phyloP scores from a whole-genome alignment of 1,140 invertebrate genomes.

The Stegodyphus dumicola region DNA sequence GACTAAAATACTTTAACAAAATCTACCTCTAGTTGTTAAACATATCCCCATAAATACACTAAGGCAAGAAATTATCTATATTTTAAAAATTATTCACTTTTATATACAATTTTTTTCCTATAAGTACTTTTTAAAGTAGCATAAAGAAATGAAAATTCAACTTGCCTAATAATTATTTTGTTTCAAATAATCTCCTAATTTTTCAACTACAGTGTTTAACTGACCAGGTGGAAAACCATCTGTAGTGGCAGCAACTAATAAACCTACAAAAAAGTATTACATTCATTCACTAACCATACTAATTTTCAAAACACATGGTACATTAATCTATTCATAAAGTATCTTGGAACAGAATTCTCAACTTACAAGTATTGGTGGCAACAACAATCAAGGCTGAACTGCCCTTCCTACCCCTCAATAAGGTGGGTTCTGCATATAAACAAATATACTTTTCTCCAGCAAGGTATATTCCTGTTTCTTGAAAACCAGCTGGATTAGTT shows the following conservation, averaged over 20 bases:
- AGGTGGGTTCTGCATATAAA: slow-evolving; percentile 58
- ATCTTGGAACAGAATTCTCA: background rate
- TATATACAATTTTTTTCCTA: no score
- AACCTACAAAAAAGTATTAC: slow-evolving; percentile 13
- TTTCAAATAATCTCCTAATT: slow-evolving; percentile 63
- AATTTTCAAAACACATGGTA: background rate
- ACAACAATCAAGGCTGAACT: slow-evolving; percentile 62
- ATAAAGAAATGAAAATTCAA: background rate
- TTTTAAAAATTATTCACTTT: no score
- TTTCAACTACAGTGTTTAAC: slow-evolving; percentile 62
- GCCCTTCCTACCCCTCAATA: slow-evolving; percentile 62
- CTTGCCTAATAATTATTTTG: slow-evolving; percentile 62
- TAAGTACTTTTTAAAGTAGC: background rate
- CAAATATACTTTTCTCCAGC: slow-evolving; percentile 62
- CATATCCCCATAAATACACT: no score
- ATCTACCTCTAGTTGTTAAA: no score
- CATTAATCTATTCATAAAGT: background rate
- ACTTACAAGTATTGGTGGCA: slow-evolving; percentile 62
- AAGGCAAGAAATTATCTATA: no score
- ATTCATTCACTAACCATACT: background rate
- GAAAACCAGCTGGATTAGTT: slow-evolving; percentile 52
- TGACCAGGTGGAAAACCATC: slow-evolving; percentile 63
- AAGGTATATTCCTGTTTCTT: slow-evolving; percentile 61
- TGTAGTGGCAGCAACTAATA: slow-evolving; percentile 64
- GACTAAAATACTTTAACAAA: no score